Evolutionary conservation across 1,140 invertebrate species (phyloP), one percentile per base, ranked within the genome.

Genomic region (Oscheius sp.): DNA sequence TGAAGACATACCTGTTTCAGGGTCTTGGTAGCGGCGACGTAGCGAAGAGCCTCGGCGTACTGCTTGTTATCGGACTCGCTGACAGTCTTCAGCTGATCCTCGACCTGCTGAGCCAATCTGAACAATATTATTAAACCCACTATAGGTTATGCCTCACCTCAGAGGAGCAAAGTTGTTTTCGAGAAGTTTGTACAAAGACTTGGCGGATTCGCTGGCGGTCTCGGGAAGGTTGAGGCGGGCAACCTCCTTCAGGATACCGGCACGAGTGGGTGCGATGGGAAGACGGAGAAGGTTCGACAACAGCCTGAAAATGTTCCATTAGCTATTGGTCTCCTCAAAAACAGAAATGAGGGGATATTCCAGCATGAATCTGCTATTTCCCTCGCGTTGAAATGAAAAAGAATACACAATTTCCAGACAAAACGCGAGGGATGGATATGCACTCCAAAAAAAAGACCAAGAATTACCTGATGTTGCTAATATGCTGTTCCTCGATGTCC

Each of bases 401-500:
- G n/a, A n/a, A n/a, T n/a, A n/a, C n/a, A n/a, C n/a, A n/a, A n/a
- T n/a, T n/a, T n/a, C n/a, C n/a, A n/a, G n/a, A n/a, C n/a, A n/a
- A n/a, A n/a, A 46, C n/a, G n/a, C n/a, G n/a, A n/a, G n/a, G n/a
- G n/a, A n/a, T n/a, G 23, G 10, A 74, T 1, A 10, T 2, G 15
- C n/a, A 32, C 3, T 1, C n/a, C 2, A 1, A 31, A 1, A 29
- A 29, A 13, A 74, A 32, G 13, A 55, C 3, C 0, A n/a, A 0
- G 23, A 35, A 13, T 18, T 55, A 80, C 80, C 80, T 68, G 42
- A 84, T 78, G 64, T 82, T 84, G 15, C 59, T 64, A 26, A 74
- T 34, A 62, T 82, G 80, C 42, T 79, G 77, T 13, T 84, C 82
- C 34, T 84, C 83, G 59, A 83, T 84, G 52, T 83, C 82, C 1